Percentiles rank a stretch among this genome's conserved stretches.
These are phyloP conservation scores for Aegithalos caudatus DNA, from an alignment of 2,113 vertebrate species.

Conservation along the genomic window DNA sequence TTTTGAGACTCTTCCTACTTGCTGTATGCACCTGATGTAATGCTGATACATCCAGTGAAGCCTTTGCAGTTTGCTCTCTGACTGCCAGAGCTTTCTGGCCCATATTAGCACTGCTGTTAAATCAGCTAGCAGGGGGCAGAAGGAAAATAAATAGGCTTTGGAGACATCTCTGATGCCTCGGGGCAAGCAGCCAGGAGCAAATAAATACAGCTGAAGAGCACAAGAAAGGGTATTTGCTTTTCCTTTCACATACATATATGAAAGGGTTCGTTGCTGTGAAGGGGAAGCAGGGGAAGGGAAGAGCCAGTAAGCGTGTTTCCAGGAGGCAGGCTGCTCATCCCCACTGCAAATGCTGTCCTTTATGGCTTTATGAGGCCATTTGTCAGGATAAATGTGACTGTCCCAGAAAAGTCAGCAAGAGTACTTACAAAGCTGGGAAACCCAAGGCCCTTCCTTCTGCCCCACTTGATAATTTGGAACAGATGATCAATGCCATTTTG, in stretches of 20 bases:
- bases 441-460: background rate
- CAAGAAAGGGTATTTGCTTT: conserved; percentile 58
- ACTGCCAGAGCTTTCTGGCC: conserved; percentile 44
- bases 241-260: conserved; percentile 32
- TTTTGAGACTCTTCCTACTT: background rate
- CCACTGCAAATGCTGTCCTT: background rate
- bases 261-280: background rate
- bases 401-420: conserved; percentile 27
- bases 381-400: background rate
- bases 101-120: conserved; percentile 21
- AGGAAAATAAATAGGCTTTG: conserved; percentile 59
- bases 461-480: background rate
- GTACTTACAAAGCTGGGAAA: background rate
- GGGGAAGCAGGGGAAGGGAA: background rate
- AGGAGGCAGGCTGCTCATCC: background rate
- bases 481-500: conserved; percentile 32
- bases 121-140: conserved; percentile 46
- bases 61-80: background rate
- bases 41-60: background rate
- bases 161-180: conserved; percentile 17
- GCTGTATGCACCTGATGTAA: background rate
- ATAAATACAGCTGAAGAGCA: conserved; percentile 58
- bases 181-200: conserved; percentile 51
- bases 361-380: conserved; percentile 27
- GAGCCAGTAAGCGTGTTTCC: background rate